phyloP scores from a whole-genome alignment of 2,797 vertebrate species.

The Amniataba percoides region DNA sequence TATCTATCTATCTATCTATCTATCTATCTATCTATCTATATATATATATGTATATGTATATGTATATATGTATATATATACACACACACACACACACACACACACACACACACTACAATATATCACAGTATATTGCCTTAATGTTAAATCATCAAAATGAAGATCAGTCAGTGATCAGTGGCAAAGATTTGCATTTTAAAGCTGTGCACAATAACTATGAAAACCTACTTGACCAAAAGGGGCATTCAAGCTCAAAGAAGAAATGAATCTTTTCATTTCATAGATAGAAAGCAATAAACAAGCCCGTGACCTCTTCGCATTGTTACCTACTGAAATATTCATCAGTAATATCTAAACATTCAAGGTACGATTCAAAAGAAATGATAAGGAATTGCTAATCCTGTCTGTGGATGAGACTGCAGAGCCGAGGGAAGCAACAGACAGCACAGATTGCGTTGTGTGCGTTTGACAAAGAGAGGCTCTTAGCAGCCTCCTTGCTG shows the following conservation, averaged over 20 bases:
- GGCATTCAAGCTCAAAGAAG: neutral
- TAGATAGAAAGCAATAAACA: neutral
- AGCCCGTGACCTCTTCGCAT: slow-evolving; percentile 15
- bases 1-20: too few species aligned
- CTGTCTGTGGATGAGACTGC: slow-evolving; percentile 32
- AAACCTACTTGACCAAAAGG: neutral
- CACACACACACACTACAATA: too few species aligned
- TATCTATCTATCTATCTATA: too few species aligned
- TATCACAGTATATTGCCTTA: neutral
- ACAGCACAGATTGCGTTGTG: slow-evolving; percentile 72
- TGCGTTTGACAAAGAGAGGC: slow-evolving; percentile 71
- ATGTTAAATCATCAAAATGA: slow-evolving; percentile 2
- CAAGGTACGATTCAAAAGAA: slow-evolving; percentile 43
- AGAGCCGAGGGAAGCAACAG: slow-evolving; percentile 40
- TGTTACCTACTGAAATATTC: slow-evolving; percentile 20
- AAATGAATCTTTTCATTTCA: slow-evolving; percentile 12
- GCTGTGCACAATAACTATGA: neutral
- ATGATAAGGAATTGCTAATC: slow-evolving; percentile 29
- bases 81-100: too few species aligned
- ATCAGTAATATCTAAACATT: slow-evolving; percentile 35
- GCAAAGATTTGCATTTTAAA: neutral
- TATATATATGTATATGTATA: neutral
- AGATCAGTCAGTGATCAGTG: neutral
- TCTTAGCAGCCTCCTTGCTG: slow-evolving; percentile 55
- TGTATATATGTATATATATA: too few species aligned